Base-by-base conservation (phyloP, 1,140 invertebrate species). In the Pseudomyrmex concolor region DNA sequence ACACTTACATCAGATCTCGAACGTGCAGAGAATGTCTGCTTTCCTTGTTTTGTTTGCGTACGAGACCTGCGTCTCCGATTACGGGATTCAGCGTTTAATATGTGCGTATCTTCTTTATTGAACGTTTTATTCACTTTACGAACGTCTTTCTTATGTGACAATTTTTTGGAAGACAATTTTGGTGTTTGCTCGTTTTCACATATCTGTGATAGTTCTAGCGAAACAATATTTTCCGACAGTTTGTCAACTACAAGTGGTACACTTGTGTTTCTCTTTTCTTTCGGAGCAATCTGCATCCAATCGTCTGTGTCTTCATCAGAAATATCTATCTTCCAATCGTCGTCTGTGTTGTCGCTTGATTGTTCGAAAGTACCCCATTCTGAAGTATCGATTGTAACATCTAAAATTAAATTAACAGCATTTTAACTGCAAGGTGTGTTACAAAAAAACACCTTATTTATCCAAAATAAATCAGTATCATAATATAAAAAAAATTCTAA, bases 351-450 rank as follows among this genome's bases (percentile, higher is more conserved):
- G 5, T 55, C 2, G n/a, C 5, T 45, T 34, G 34, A 3, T n/a
- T 48, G 50, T 3, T 78, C 12, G 19, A 25, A 43, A 50, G 7
- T 2, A 0, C 1, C n/a, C 1, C 9, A 64, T n/a, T 76, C 15
- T 13, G 22, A n/a, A 8, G 45, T 48, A 76, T 62, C 8, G 57
- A 15, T 71, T n/a, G 12, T 17, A 10, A 60, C 22, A 85, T 59
- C 86, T 88, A 60, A 73, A 88, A 88, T 87, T 34, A 86, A 80
- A 60, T 57, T 70, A 80, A 12, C 45, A 10, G 34, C 34, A 34
- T 34, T 34, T 12, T 66, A 43, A 54, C 57, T 17, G 2, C 7
- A 3, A 4, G 17, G 5, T 34, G 0, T 34, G 34, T 34, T 10
- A 48, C 19, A 54, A 76, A 17, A 34, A 70, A 54, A 34, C n/a